Conservation (phyloP, 1,140 invertebrate species). For the Heliconius hermathena region DNA sequence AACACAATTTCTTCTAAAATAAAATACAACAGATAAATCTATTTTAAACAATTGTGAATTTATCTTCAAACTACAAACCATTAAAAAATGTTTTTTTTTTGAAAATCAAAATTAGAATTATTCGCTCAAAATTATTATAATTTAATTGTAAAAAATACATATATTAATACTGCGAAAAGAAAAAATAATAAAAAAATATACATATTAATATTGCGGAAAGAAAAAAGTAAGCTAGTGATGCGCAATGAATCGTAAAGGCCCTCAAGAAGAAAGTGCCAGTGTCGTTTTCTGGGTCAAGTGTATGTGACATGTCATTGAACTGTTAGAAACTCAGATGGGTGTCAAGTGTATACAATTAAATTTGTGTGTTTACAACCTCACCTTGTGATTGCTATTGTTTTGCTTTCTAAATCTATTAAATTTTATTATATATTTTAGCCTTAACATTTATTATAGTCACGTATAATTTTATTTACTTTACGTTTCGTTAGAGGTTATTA, state of each 20-base stretch:
- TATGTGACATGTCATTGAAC: conserved; percentile 76
- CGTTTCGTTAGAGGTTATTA: neutral
- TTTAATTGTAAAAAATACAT: neutral
- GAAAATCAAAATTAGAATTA: too few species aligned
- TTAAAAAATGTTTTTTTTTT: too few species aligned
- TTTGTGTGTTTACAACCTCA: conserved; percentile 26
- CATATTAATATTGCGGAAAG: conserved; percentile 26
- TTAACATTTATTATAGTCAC: neutral
- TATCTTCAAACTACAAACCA: too few species aligned
- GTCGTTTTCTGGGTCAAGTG: conserved; percentile 70
- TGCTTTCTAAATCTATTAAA: conserved; percentile 9
- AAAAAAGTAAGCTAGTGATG: conserved; percentile 57
- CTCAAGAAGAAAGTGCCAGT: conserved; percentile 74
- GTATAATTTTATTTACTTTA: neutral
- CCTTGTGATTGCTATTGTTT: conserved; percentile 11
- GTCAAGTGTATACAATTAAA: conserved; percentile 53
- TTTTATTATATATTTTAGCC: neutral
- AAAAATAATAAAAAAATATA: conserved; percentile 33
- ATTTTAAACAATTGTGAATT: too few species aligned
- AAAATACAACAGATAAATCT: neutral
- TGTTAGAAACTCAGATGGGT: conserved; percentile 54
- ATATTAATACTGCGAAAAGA: conserved; percentile 31
- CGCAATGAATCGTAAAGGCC: conserved; percentile 68
- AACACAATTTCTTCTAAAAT: neutral
- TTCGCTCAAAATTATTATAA: neutral